Conservation (phyloP, 2,797 vertebrate genomes). For the Champsocephalus gunnari region DNA sequence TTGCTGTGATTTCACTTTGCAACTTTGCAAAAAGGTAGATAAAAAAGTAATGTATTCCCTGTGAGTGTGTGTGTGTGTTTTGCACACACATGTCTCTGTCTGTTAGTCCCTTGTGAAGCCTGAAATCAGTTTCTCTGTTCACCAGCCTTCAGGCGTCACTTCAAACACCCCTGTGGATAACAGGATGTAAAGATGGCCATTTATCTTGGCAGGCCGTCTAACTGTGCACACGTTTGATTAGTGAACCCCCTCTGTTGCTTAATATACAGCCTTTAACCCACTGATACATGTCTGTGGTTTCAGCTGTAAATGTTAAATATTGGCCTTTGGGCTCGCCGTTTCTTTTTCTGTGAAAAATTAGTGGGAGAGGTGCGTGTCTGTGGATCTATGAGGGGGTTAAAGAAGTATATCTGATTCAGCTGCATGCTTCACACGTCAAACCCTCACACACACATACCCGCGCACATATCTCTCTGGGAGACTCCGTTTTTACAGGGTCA, state of each 20-base stretch:
- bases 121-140: slow-evolving; percentile 47
- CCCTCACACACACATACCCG: slow-evolving; percentile 22
- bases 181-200: slow-evolving; percentile 52
- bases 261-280: slow-evolving; percentile 54
- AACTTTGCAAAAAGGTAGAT: slow-evolving; percentile 26
- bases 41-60: background rate
- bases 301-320: slow-evolving; percentile 54
- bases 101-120: slow-evolving; percentile 37
- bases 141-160: slow-evolving; percentile 56
- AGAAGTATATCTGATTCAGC: slow-evolving; percentile 62
- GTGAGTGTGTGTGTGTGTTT: slow-evolving; percentile 6
- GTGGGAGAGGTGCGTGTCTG: slow-evolving; percentile 14
- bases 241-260: slow-evolving; percentile 1
- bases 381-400: slow-evolving; percentile 50
- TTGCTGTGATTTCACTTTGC: slow-evolving; percentile 42
- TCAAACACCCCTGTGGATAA: slow-evolving; percentile 53
- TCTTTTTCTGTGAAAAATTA: slow-evolving; percentile 27
- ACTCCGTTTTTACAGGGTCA: slow-evolving; percentile 63
- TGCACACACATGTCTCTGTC: background rate
- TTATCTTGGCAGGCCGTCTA: slow-evolving; percentile 37
- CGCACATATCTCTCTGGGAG: slow-evolving; percentile 48
- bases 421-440: slow-evolving; percentile 29
- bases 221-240: slow-evolving; percentile 61
- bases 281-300: slow-evolving; percentile 49
- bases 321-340: slow-evolving; percentile 27